Conservation (phyloP, 2,113 vertebrate species). For the Astatoreochromis straeleni region DNA sequence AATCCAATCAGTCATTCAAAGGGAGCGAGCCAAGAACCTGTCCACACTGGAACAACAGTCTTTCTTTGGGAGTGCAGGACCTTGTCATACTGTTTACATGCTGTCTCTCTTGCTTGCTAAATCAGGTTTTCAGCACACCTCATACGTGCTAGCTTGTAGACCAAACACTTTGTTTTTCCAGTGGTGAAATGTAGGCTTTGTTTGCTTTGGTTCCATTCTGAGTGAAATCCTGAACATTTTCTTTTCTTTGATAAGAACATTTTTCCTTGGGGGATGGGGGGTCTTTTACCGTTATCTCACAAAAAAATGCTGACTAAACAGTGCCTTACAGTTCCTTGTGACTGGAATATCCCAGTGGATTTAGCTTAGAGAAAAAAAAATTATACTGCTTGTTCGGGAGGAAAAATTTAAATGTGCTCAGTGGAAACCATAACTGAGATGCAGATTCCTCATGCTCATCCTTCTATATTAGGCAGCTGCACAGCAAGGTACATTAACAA, state of each 20-base stretch:
- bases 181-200: background rate
- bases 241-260: background rate
- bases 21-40: slow-evolving; percentile 54
- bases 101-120: slow-evolving; percentile 26
- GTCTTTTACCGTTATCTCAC: background rate
- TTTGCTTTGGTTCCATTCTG: background rate
- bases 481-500: slow-evolving; percentile 47
- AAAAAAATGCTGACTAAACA: background rate
- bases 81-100: slow-evolving; percentile 55
- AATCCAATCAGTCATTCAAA: slow-evolving; percentile 62
- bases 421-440: slow-evolving; percentile 44
- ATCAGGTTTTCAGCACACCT: slow-evolving; percentile 17
- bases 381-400: background rate
- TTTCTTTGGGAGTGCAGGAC: slow-evolving; percentile 50
- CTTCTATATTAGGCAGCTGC: slow-evolving; percentile 40
- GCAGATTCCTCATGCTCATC: slow-evolving; percentile 47
- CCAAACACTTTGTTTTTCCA: slow-evolving; percentile 20
- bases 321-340: background rate
- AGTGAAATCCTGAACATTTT: background rate
- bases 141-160: background rate
- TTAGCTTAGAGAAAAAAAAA: background rate
- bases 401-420: slow-evolving; percentile 10
- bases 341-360: background rate
- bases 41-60: slow-evolving; percentile 52
- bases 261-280: background rate